A percentile compares a stretch with the other conserved stretches of the same genome.
Conservation (phyloP, 2,888 invertebrate genomes). For the Melinaea menophilus region DNA sequence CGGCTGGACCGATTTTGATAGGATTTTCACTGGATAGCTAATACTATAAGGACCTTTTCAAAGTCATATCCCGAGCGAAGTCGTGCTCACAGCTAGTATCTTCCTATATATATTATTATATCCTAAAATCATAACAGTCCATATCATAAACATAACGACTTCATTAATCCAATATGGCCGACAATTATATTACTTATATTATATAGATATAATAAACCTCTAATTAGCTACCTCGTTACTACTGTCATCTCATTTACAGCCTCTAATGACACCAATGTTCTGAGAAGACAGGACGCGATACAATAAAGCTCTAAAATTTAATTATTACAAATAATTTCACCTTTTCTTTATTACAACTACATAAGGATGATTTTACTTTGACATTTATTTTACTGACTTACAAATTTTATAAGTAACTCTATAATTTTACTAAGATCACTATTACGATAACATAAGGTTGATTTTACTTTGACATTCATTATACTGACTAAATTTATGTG, state of each 20-base stretch:
- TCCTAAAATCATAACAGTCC: too few species aligned
- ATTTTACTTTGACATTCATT: constrained; percentile 11
- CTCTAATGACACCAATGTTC: constrained; percentile 66
- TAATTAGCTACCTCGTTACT: constrained; percentile 65
- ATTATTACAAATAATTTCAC: too few species aligned
- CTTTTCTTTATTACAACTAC: not conserved
- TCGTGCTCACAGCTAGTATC: too few species aligned
- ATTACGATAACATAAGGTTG: constrained; percentile 11
- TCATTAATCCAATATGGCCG: constrained; percentile 17
- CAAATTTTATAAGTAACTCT: not conserved
- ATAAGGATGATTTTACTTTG: constrained; percentile 21
- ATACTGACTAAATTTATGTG: constrained; percentile 11
- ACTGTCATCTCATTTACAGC: constrained; percentile 70
- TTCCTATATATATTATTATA: too few species aligned
- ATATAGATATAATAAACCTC: constrained; percentile 46
- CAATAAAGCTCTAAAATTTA: constrained; percentile 68
- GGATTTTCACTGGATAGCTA: too few species aligned
- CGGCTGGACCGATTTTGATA: too few species aligned
- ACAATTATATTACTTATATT: constrained; percentile 22
- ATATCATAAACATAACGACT: constrained; percentile 14
- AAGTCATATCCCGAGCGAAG: too few species aligned
- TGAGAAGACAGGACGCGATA: constrained; percentile 68
- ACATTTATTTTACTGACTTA: not conserved
- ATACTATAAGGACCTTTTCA: too few species aligned
- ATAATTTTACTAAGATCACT: not conserved